Evolutionary conservation across 2,888 invertebrate genomes (phyloP).

Genomic region (Heliconius ismenius): DNA sequence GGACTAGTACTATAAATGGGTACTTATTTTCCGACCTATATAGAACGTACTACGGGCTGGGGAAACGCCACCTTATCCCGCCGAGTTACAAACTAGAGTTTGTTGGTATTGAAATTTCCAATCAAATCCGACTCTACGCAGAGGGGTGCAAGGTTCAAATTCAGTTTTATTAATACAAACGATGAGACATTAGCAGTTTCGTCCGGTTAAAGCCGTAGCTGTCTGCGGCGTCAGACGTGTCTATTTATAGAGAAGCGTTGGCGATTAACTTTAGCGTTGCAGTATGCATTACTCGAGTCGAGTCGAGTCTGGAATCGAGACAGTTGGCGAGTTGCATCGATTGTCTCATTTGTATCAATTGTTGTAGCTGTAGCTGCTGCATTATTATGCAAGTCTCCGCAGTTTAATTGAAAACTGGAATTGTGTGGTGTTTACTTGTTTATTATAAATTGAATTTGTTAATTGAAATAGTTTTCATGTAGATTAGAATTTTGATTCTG

Average conservation of each 20-base stretch:
- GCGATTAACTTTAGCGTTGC: slow-evolving; percentile 57
- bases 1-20: slow-evolving; percentile 76
- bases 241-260: slow-evolving; percentile 71
- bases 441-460: slow-evolving; percentile 8
- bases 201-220: slow-evolving; percentile 53
- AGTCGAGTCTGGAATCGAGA: slow-evolving; percentile 27
- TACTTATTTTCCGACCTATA: slow-evolving; percentile 74
- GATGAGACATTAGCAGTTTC: slow-evolving; percentile 50
- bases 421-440: slow-evolving; percentile 13
- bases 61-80: slow-evolving; percentile 51
- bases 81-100: slow-evolving; percentile 38
- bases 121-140: slow-evolving; percentile 47
- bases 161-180: slow-evolving; percentile 33
- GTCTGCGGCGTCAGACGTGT: slow-evolving; percentile 73
- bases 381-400: slow-evolving; percentile 27
- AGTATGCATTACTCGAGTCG: slow-evolving; percentile 42
- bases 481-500: background rate
- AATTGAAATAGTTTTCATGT: background rate
- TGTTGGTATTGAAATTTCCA: slow-evolving; percentile 13
- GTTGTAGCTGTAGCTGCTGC: slow-evolving; percentile 22
- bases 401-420: slow-evolving; percentile 36
- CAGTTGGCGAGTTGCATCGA: slow-evolving; percentile 45
- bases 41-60: slow-evolving; percentile 49
- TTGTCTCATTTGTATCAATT: slow-evolving; percentile 34
- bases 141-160: slow-evolving; percentile 47